A percentile compares a stretch with the other conserved stretches of the same genome.
Evolutionary conservation across 2,888 invertebrate genomes (phyloP).

Genomic region (Rhopalosiphum nymphaeae): DNA sequence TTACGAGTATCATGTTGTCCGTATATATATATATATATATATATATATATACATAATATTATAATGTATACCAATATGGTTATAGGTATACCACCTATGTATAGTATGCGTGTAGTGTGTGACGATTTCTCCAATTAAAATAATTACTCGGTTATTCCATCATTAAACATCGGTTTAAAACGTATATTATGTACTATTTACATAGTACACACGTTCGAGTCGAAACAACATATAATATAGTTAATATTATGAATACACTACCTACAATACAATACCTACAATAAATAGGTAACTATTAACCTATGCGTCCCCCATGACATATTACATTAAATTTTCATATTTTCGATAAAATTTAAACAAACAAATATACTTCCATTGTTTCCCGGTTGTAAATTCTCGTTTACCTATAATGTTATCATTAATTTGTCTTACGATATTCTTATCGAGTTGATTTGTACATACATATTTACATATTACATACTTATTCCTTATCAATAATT

Average conservation of each 20-base stretch:
- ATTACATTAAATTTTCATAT: neutral
- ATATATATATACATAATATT: neutral
- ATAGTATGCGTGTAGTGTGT: neutral
- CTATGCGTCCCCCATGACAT: neutral
- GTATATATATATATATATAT: neutral
- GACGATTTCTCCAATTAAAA: conserved; percentile 19
- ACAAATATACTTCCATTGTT: neutral
- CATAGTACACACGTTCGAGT: neutral
- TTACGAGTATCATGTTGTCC: neutral
- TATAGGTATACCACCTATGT: neutral
- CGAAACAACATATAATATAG: neutral
- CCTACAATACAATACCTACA: too few relatives aligned
- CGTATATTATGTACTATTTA: neutral
- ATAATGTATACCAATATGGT: neutral
- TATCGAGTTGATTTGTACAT: too few relatives aligned
- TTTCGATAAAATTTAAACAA: neutral
- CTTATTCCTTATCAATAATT: neutral
- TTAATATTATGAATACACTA: neutral
- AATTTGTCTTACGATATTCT: neutral
- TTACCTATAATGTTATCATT: neutral
- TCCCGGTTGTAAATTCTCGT: neutral
- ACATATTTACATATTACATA: too few relatives aligned
- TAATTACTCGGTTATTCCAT: neutral
- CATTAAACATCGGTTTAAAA: neutral
- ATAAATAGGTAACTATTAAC: neutral